Base-by-base conservation (phyloP, 2,113 vertebrate genomes). In the Thryonomys swinderianus region DNA sequence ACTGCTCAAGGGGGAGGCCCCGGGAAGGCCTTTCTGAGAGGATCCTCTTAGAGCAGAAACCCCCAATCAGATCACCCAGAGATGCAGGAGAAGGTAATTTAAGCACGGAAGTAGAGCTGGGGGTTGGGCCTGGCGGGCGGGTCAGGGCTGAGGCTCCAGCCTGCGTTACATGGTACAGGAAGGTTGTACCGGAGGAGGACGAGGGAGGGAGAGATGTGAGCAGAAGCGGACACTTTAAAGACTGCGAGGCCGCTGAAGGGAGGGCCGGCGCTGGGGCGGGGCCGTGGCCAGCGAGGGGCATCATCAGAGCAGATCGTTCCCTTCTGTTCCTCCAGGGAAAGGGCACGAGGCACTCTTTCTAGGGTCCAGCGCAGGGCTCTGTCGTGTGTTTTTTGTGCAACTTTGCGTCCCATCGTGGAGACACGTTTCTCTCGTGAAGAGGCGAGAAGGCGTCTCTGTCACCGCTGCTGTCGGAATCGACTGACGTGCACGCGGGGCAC, bases 1-100 rank as follows among this genome's bases (percentile, higher is more conserved):
- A 0, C 10, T 1, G 0, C 13, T 45, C 51, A 32, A 40, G 25
- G 2, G 2, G 42, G 16, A 25, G 20, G 9, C 71, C 14, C 69
- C 9, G 23, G 69, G 34, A 79, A 92, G 61, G 37, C n/a, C 30
- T 74, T 67, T 53, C 69, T 80, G 37, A 55, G 30, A 42, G 76
- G 45, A 53, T 0, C 7, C 10, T 18, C 37, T 20, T 21, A 37
- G 7, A 69, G n/a, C 69, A 42, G 37, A 40, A 25, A 13, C 40
- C 37, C 37, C 40, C 40, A 27, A 7, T 13, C 23, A 74, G 27
- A 14, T 23, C 71, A 27, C 40, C 71, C 27, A 45, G 27, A 51
- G 1, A 7, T 9, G 6, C 1, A 48, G 7, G 27, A 48, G 13
- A 11, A 51, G 30, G 73, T 25, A 57, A 42, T 25, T 42, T 73